Percentiles rank a stretch among this genome's conserved stretches.
Evolutionary conservation across 2,113 vertebrate species (phyloP).

Genomic region (Chamaea fasciata): DNA sequence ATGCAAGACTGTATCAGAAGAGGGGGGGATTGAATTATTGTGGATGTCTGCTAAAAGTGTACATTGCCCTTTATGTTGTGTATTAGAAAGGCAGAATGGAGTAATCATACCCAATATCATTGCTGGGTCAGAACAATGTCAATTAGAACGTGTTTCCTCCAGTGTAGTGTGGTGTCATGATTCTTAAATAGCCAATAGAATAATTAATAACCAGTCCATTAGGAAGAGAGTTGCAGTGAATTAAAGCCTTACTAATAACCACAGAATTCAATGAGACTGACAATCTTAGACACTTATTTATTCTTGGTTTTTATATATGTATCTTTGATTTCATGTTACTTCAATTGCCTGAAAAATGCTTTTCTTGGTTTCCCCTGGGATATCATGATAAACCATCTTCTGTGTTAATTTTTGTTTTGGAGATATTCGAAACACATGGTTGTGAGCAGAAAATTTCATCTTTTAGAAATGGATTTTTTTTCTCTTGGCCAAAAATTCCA

Average conservation of each 20-base stretch:
- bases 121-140: not conserved
- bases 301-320: not conserved
- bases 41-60: not conserved
- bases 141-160: not conserved
- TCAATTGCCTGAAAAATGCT: not conserved
- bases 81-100: not conserved
- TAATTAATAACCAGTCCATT: not conserved
- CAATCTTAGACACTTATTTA: not conserved
- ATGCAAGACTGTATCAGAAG: not conserved
- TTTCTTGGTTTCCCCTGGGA: not conserved
- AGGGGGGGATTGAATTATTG: not conserved
- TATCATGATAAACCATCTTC: not conserved
- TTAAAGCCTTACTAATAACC: not conserved
- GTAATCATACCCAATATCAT: not conserved
- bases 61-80: not conserved
- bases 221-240: not conserved
- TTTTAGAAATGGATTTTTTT: not conserved
- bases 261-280: not conserved
- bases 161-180: not conserved
- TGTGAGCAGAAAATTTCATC: not conserved
- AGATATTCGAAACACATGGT: not conserved
- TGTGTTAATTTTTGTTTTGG: constrained; percentile 5
- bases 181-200: not conserved
- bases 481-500: not conserved
- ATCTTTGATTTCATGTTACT: not conserved